These are phyloP conservation scores for Leptinotarsa peninsularis DNA, from an alignment of 2,888 invertebrate species.

Conservation along the genomic window DNA sequence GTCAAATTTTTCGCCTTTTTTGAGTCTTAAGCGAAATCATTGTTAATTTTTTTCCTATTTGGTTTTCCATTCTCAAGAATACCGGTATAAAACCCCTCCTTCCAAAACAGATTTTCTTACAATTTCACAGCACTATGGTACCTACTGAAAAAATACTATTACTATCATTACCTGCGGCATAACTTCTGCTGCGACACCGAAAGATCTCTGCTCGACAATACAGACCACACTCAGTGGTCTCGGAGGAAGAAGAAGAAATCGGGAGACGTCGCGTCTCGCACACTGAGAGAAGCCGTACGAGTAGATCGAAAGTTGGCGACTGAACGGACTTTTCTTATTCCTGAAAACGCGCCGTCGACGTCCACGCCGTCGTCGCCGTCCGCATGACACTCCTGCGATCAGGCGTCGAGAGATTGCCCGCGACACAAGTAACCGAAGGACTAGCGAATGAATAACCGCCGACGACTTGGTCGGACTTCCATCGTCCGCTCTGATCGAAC, in stretches of 20 bases:
- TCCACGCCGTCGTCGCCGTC: slow-evolving; percentile 24
- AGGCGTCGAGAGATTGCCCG: slow-evolving; percentile 15
- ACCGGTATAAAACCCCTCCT: not conserved
- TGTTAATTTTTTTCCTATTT: too few species aligned
- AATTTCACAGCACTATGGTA: too few species aligned
- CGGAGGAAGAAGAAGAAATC: not conserved
- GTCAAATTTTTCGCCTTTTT: too few species aligned
- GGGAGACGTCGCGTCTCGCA: not conserved
- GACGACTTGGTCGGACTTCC: not conserved
- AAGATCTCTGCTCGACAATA: not conserved
- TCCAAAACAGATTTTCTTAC: too few species aligned
- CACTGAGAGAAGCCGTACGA: not conserved
- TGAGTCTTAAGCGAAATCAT: too few species aligned
- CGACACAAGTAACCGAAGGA: not conserved
- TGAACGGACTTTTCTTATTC: slow-evolving; percentile 29
- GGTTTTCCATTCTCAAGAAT: too few species aligned
- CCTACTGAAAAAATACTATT: too few species aligned
- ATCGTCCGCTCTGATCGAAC: not conserved
- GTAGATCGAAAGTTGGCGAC: slow-evolving; percentile 2
- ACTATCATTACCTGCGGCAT: slow-evolving; percentile 10
- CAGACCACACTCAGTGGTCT: not conserved
- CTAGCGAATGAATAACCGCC: slow-evolving; percentile 1
- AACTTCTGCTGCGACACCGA: not conserved
- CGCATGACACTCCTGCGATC: slow-evolving; percentile 36
- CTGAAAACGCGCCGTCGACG: slow-evolving; percentile 25